Evolutionary conservation across 2,113 vertebrate species (phyloP), one percentile per base, ranked within the genome.

Genomic region (Cranoglanis bouderius): DNA sequence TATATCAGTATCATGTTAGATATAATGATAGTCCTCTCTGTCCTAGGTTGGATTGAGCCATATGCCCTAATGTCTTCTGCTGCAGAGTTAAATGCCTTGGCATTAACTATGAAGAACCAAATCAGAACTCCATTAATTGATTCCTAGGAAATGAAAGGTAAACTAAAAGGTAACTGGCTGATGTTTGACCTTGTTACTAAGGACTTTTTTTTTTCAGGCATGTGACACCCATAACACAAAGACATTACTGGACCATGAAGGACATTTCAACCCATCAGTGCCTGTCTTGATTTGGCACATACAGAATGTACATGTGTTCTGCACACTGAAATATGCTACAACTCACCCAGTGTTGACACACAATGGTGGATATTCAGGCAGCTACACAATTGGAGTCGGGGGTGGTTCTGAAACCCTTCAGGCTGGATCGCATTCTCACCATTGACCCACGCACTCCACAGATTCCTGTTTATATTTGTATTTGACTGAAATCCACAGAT

Each of bases 371-470:
- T 35, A 88, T 88, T 88, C 65, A 88, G 38, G 53, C 81, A 18
- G 80, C 40, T 32, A 49, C 4, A 14, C 78, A 70, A 83, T 65
- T 24, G 18, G 51, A 74, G 24, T 46, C 51, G 87, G 81, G 81
- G 80, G 87, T 35, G 87, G 87, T 46, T 88, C 61, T 88, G 38
- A 70, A 84, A 72, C 65, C n/a, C 74, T 61, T 86, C 72, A 49
- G 5, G n/a, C 14, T 32, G 55, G 53, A 55, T 80, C 51, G 74
- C 43, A 75, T 88, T 88, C 81, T 43, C n/a, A 40, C 19, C 51
- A 49, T 29, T 75, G 67, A 84, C 87, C 87, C 46, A 57, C 55
- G 26, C 35, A 40, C 29, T 84, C 26, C 35, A 49, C 49, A 55
- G 19, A 88, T 84, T 88, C 61, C 61, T 70, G 86, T 16, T 67